Base-by-base conservation (phyloP, 2,797 vertebrate species). In the Hippoglossus hippoglossus region DNA sequence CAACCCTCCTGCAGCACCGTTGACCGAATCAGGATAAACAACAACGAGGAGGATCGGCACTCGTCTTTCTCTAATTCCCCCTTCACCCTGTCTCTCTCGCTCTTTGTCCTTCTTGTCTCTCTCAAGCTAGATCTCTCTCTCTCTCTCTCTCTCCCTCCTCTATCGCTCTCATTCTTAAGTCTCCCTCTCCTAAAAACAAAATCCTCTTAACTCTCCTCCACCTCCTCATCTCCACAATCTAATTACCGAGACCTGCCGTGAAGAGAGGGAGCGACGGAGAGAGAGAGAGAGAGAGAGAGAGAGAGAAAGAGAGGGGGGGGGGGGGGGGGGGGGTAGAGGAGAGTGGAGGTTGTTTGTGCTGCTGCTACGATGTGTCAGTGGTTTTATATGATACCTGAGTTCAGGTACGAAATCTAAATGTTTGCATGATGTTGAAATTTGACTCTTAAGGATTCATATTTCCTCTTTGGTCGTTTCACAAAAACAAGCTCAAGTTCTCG, bases 151-250 rank as follows among this genome's bases (percentile, higher is more conserved):
- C 60, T 47, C 50, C 49, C 59, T 52, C 39, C 58, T 55, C 73
- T 72, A 52, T 71, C 82, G 46, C 71, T 63, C 75, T 83, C 77
- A 65, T 68, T 85, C 78, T 79, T 88, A 85, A 89, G 87, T 87
- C 85, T 85, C 79, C 77, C 65, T 82, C 83, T 81, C 71, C 75
- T 79, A 72, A 84, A 89, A 85, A 89, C 79, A 78, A 88, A 90
- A 92, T 89, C 91, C 88, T 88, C 89, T 89, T 92, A 90, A 83
- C 85, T 80, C 86, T 72, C 71, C 67, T 81, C 77, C 81, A 87
- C 88, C 85, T 86, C 85, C 80, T 89, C 87, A 85, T 90, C 81
- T 84, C 77, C 77, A 78, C 81, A 89, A 91, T 90, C 83, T 91
- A 89, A 91, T 91, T 88, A 91, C 86, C 22, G 21, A 79, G 83